Percentiles rank a stretch among this genome's conserved stretches.
Evolutionary conservation across 1,140 invertebrate species (phyloP).

Genomic region (Aporrectodea caliginosa): DNA sequence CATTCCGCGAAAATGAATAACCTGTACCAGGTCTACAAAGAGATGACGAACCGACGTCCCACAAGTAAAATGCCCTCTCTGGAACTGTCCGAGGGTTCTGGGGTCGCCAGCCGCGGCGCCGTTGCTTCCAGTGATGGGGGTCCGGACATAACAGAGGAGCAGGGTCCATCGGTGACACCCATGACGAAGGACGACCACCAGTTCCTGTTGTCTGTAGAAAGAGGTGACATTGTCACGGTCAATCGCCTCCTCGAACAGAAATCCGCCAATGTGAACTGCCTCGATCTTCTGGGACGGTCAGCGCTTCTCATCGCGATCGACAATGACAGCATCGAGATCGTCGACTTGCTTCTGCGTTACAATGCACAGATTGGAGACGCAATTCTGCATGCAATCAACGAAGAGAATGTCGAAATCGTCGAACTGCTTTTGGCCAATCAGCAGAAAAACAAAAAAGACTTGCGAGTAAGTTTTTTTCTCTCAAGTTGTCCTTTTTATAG

Average conservation of each 20-base stretch:
- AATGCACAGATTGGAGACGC: conserved; percentile 73
- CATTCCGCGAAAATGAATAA: background rate
- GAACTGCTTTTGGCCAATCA: conserved; percentile 84
- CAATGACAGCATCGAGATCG: conserved; percentile 92
- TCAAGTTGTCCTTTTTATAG: too few species aligned
- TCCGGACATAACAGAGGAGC: background rate
- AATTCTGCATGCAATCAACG: conserved; percentile 83
- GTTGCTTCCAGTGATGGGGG: too few species aligned
- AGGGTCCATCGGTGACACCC: background rate
- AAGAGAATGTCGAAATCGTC: conserved; percentile 91
- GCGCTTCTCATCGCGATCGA: conserved; percentile 71
- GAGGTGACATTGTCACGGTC: conserved; percentile 50
- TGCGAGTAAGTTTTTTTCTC: too few species aligned
- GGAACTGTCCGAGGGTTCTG: background rate
- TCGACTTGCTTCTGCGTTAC: conserved; percentile 79
- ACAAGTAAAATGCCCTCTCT: background rate
- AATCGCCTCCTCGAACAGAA: conserved; percentile 39
- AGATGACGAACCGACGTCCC: background rate
- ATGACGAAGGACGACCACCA: conserved; percentile 31
- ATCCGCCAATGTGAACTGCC: conserved; percentile 65
- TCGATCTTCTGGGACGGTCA: conserved; percentile 78
- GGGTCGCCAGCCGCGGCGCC: background rate
- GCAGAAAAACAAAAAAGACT: conserved; percentile 57
- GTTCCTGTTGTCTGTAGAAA: conserved; percentile 54
- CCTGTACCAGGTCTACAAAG: background rate